Base-by-base conservation (phyloP, 2,888 invertebrate genomes). In the Rhorus exstirpatorius region DNA sequence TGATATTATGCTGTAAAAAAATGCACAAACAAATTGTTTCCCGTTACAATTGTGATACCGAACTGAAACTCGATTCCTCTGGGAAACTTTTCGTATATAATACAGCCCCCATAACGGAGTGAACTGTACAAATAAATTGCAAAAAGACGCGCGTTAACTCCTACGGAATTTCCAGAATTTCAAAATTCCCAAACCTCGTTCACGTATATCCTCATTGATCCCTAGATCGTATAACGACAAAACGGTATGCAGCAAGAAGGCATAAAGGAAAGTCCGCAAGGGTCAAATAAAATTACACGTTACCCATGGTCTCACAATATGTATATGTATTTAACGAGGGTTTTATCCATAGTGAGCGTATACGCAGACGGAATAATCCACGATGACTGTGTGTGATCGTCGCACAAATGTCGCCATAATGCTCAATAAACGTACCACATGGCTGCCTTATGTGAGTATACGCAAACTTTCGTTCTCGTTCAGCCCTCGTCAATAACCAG, bases 341-440 rank as follows among this genome's bases (percentile, higher is more conserved):
- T 49, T 67, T 49, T 67, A 55, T 53, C 31, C 35, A 17, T 46
- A 24, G 14, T 21, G 60, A 7, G 49, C 35, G 46, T 44, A 58
- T 58, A 21, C n/a, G 10, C 67, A 24, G 68, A 21, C 31, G 53
- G 53, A 53, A 68, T n/a, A 53, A 53, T 68, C 51, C 44, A 51
- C 44, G 49, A 58, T 49, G 41, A 74, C 38, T 49, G 41, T 67
- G 44, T 10, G 31, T 6, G 31, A 31, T 38, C 38, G 38, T 38
- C 38, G 10, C 38, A 31, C 79, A 79, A 85, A 80, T 79, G 83
- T 83, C 81, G 81, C 72, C 71, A 81, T 83, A 87, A 87, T 86
- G 78, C 81, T 83, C 83, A 84, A 86, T 87, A 81, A 87, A 84
- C 58, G 82, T 63, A 68, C 85, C 87, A 87, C 87, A 87, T 87